Evolutionary conservation across 2,113 vertebrate species (phyloP).

Genomic region (Pygoscelis antarcticus): DNA sequence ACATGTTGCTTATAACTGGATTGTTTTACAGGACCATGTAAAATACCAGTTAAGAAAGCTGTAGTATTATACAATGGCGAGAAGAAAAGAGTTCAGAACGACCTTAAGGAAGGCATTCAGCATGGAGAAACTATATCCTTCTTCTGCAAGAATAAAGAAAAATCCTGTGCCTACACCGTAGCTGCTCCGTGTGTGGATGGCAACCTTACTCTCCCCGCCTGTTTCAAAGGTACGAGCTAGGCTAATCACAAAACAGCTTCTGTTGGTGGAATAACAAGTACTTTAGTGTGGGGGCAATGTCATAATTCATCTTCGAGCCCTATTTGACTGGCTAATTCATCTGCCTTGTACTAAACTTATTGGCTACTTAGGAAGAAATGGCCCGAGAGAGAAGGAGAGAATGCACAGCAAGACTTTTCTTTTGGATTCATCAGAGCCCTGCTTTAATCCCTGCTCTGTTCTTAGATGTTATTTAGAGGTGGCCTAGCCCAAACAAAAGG

Average conservation of each 20-base stretch:
- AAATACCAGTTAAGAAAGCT: slow-evolving; percentile 80
- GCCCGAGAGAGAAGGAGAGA: neutral
- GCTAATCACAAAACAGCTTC: neutral
- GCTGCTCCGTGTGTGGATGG: slow-evolving; percentile 79
- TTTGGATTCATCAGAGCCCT: neutral
- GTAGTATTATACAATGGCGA: slow-evolving; percentile 80
- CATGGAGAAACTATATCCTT: slow-evolving; percentile 82
- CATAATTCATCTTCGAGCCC: neutral
- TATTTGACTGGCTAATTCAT: neutral
- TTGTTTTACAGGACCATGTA: slow-evolving; percentile 81
- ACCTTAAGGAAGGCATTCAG: slow-evolving; percentile 80
- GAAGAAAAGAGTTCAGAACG: slow-evolving; percentile 79
- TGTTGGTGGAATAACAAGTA: neutral
- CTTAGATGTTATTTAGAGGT: neutral
- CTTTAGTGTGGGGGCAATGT: too few relatives aligned
- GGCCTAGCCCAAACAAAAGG: neutral
- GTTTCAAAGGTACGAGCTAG: slow-evolving; percentile 79
- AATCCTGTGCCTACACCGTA: slow-evolving; percentile 85
- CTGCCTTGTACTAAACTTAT: neutral
- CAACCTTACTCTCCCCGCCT: slow-evolving; percentile 79
- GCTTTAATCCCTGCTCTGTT: neutral
- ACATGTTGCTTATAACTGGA: neutral
- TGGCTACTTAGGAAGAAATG: neutral
- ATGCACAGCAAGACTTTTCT: neutral
- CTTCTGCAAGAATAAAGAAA: slow-evolving; percentile 85